These are phyloP conservation scores for Xestia rhomboidea DNA, from an alignment of 2,888 invertebrate species.

Conservation along the genomic window DNA sequence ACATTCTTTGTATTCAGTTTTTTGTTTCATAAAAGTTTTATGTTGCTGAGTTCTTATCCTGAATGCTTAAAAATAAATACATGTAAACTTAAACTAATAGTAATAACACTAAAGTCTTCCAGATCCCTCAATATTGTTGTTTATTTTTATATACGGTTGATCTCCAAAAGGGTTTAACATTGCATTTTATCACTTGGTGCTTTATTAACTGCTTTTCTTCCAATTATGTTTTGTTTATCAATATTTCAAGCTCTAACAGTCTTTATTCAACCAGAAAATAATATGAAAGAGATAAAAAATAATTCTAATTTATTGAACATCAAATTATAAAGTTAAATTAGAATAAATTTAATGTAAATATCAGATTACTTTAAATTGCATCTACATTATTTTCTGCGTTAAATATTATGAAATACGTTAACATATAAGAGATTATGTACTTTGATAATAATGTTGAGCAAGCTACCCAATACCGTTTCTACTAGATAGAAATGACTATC, in stretches of 20 bases:
- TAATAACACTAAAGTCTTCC: constrained; percentile 21
- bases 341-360: constrained; percentile 40
- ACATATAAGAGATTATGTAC: constrained; percentile 42
- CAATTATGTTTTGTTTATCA: constrained; percentile 5
- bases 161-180: constrained; percentile 34
- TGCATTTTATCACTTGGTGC: constrained; percentile 39
- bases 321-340: not conserved
- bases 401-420: constrained; percentile 40
- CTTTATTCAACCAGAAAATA: constrained; percentile 31
- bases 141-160: constrained; percentile 22
- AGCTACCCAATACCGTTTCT: constrained; percentile 72
- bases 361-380: constrained; percentile 18
- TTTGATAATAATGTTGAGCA: constrained; percentile 35
- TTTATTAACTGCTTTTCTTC: constrained; percentile 24
- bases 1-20: not conserved
- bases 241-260: constrained; percentile 11
- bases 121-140: constrained; percentile 34
- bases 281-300: not conserved
- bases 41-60: not conserved
- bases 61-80: not conserved
- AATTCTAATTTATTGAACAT: constrained; percentile 47
- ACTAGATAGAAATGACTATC: constrained; percentile 70
- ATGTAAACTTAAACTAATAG: constrained; percentile 1
- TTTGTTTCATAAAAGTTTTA: not conserved
- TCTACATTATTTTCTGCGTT: constrained; percentile 35